A percentile compares a stretch with the other conserved stretches of the same genome.
Evolutionary conservation across 2,888 invertebrate species (phyloP).

Genomic region (Volucella inanis): DNA sequence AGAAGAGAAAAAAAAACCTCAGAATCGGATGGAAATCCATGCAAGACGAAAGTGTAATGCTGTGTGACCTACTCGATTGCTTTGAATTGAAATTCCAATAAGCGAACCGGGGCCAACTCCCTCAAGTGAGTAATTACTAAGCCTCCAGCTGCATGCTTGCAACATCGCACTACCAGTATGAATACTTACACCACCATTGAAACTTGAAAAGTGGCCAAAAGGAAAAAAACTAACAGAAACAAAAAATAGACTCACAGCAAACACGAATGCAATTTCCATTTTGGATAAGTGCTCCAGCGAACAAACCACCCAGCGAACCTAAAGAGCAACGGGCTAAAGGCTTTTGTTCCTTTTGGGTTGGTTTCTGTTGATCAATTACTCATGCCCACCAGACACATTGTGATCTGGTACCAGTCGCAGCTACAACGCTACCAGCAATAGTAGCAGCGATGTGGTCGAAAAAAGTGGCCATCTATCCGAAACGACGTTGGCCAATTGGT

Average conservation of each 20-base stretch:
- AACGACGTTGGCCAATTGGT: slow-evolving; percentile 34
- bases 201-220: slow-evolving; percentile 25
- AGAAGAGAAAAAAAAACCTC: neutral
- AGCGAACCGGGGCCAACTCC: slow-evolving; percentile 7
- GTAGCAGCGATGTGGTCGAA: neutral
- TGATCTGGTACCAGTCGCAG: neutral
- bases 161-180: slow-evolving; percentile 29
- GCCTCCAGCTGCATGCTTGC: slow-evolving; percentile 33
- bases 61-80: slow-evolving; percentile 37
- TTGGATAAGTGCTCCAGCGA: slow-evolving; percentile 32
- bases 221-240: neutral
- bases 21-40: slow-evolving; percentile 28
- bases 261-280: slow-evolving; percentile 58
- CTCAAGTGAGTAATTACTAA: slow-evolving; percentile 8
- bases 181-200: neutral
- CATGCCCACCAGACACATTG: slow-evolving; percentile 4
- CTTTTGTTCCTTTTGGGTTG: slow-evolving; percentile 2
- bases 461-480: slow-evolving; percentile 29
- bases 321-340: neutral
- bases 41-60: slow-evolving; percentile 19
- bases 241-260: slow-evolving; percentile 34
- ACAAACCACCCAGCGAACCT: neutral
- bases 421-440: neutral
- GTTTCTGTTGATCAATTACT: slow-evolving; percentile 59
- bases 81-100: slow-evolving; percentile 6